phyloP scores from a whole-genome alignment of 2,113 vertebrate genomes.

The Ginglymostoma cirratum region DNA sequence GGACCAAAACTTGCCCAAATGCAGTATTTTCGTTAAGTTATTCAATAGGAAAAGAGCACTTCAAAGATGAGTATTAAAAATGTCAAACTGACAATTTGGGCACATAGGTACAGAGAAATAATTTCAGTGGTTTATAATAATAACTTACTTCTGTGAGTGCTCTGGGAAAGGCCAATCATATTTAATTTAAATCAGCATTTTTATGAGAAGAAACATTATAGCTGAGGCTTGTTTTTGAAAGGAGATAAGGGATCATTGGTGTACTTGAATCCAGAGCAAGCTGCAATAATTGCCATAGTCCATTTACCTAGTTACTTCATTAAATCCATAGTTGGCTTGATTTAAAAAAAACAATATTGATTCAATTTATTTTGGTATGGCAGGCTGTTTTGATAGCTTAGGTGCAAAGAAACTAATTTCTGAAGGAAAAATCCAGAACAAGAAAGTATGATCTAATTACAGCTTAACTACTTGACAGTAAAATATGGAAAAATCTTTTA shows the following conservation, averaged over 20 bases:
- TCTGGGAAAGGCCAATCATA: slow-evolving; percentile 21
- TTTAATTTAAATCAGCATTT: slow-evolving; percentile 33
- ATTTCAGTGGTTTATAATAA: not conserved
- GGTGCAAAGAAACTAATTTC: not conserved
- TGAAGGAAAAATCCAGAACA: not conserved
- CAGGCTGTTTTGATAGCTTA: not conserved
- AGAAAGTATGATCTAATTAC: not conserved
- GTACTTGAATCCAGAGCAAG: slow-evolving; percentile 1
- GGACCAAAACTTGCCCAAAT: not conserved
- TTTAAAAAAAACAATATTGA: not conserved
- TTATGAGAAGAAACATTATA: slow-evolving; percentile 1
- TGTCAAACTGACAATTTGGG: not conserved
- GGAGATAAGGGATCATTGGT: slow-evolving; percentile 20
- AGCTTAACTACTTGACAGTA: not conserved
- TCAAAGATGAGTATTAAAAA: not conserved
- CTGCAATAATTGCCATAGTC: slow-evolving; percentile 13
- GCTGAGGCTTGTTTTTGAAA: slow-evolving; percentile 17
- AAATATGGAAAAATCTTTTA: not conserved
- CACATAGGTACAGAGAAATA: not conserved
- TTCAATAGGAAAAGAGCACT: not conserved
- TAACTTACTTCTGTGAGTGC: not conserved
- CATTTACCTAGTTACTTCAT: not conserved
- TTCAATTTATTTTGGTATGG: not conserved
- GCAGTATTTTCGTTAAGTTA: not conserved
- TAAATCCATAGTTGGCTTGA: not conserved